Base-by-base conservation (phyloP, 2,888 invertebrate genomes). In the Azorinus chamasolen region DNA sequence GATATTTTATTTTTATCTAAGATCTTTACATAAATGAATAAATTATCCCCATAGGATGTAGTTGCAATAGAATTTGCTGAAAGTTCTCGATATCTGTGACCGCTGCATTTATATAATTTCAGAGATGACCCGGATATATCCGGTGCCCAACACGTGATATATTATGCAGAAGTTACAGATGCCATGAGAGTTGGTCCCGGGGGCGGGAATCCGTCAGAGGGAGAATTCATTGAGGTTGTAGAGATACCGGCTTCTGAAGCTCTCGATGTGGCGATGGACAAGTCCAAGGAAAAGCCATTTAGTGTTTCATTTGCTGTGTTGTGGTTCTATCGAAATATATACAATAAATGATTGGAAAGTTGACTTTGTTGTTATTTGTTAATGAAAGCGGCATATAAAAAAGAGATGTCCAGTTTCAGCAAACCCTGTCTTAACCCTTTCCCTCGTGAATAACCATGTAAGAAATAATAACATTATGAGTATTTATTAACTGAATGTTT, bases 151-250 rank as follows among this genome's bases (percentile, higher is more conserved):
- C 96, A 97, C 92, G 96, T 96, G 14, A 92, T 98, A 85, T 99
- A 95, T 93, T 99, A 97, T 92, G 97, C 96, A 83, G 92, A 93
- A 69, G 92, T 94, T 18, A 91, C 93, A 16, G 97, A 99, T 92
- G 95, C 95, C 6, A 92, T 92, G 92, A 94, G 88, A 71, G 88
- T 88, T 3, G 78, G 88, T 16, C 57, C 79, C 20, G 97, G 97
- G 65, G 97, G 97, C 27, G 98, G 98, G 14, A 94, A 97, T 2
- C 96, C 95, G 57, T 96, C 96, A 79, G 99, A 95, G 90, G 95
- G 95, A 25, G 95, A 99, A 94, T 94, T 97, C 48, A 99, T 99
- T 83, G 97, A 98, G 85, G 96, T 98, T 0, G 95, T 98, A 18
- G 98, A 98, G 93, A 95, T 96, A 94, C 95, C 95, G 0, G 94